A percentile compares a stretch with the other conserved stretches of the same genome.
These are phyloP conservation scores for Neotoma lepida DNA, from an alignment of 2,113 vertebrate genomes.

Conservation along the genomic window DNA sequence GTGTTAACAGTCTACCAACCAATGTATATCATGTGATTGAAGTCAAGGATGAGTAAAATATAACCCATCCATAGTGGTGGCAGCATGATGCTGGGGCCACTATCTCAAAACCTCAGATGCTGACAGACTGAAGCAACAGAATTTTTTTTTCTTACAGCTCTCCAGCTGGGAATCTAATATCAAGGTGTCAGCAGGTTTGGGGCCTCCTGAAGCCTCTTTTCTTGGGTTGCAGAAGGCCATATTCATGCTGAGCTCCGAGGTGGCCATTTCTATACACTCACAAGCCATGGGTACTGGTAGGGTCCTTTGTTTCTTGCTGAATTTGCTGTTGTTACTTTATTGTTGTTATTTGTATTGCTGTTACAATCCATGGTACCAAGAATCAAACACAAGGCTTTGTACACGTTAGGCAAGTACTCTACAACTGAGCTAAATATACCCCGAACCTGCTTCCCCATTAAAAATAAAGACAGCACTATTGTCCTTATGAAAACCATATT, in stretches of 20 bases:
- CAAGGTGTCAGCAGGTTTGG: background rate
- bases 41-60: background rate
- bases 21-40: background rate
- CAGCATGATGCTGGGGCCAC: background rate
- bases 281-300: background rate
- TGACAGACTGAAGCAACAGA: background rate
- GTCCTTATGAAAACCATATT: background rate
- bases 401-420: background rate
- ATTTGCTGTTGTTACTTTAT: background rate
- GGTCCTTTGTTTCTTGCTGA: background rate
- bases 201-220: background rate
- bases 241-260: background rate
- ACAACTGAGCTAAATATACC: background rate
- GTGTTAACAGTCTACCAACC: background rate
- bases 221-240: background rate
- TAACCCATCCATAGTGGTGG: background rate
- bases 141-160: background rate
- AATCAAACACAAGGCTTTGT: background rate
- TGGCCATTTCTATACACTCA: background rate
- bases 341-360: background rate
- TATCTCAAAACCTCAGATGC: background rate
- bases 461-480: background rate
- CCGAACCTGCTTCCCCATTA: background rate
- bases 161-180: background rate
- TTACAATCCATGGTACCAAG: background rate